Conservation (phyloP, 2,113 vertebrate genomes). For the Sylvia atricapilla region DNA sequence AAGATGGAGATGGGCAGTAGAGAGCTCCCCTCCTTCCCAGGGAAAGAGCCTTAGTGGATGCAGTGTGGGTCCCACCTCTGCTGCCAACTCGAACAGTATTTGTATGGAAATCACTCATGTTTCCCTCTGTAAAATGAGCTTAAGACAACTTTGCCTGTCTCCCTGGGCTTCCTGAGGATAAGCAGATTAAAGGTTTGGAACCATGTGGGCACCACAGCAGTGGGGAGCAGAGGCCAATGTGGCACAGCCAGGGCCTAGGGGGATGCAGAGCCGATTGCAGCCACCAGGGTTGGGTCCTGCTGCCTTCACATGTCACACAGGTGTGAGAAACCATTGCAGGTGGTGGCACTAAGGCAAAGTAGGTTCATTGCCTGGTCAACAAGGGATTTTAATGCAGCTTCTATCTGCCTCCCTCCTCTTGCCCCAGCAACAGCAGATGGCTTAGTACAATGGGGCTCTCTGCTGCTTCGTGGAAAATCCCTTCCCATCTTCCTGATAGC, state of each 20-base stretch:
- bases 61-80: neutral
- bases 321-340: neutral
- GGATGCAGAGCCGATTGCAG: rapidly evolving
- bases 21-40: neutral
- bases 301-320: neutral
- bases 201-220: rapidly evolving
- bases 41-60: neutral
- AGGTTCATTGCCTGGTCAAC: neutral
- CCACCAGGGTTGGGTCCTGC: neutral
- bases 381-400: neutral
- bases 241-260: rapidly evolving
- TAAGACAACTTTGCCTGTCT: constrained; percentile 26
- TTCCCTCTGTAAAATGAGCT: constrained; percentile 36
- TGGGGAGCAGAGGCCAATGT: neutral
- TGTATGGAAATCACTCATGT: neutral
- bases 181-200: constrained; percentile 51
- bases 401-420: neutral
- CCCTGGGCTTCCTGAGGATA: constrained; percentile 7
- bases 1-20: neutral
- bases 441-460: rapidly evolving
- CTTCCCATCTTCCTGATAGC: neutral
- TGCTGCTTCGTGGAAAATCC: neutral
- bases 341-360: neutral
- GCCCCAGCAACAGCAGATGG: neutral
- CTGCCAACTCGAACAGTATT: neutral